Conservation (phyloP, 2,888 invertebrate genomes). For the Lepidochitona cinerea region DNA sequence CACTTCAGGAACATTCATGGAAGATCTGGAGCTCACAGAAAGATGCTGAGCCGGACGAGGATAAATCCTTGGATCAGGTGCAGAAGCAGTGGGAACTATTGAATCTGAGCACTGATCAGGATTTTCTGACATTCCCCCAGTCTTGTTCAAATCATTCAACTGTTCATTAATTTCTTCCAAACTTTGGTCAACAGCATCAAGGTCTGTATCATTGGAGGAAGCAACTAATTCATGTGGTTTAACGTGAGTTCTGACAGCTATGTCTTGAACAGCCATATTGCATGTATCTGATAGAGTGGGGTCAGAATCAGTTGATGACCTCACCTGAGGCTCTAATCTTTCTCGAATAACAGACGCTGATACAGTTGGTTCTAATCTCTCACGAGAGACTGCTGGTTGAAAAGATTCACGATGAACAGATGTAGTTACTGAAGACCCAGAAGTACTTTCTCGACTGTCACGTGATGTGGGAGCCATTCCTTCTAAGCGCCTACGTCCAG, state of each 20-base stretch:
- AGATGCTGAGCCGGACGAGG: too few species aligned
- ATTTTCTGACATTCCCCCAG: constrained; percentile 14
- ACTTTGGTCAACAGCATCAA: constrained; percentile 60
- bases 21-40: not conserved
- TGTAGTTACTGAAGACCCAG: not conserved
- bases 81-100: not conserved
- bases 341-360: not conserved
- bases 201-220: constrained; percentile 47
- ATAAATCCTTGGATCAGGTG: not conserved
- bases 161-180: constrained; percentile 51
- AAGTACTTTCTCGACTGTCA: not conserved
- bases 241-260: not conserved
- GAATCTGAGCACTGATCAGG: too few species aligned
- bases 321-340: not conserved
- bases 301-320: not conserved
- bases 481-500: not conserved
- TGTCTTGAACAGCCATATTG: not conserved
- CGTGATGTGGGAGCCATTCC: too few species aligned
- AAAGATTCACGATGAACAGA: too few species aligned
- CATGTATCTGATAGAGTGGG: not conserved
- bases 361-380: too few species aligned
- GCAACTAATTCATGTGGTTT: not conserved
- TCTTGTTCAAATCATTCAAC: constrained; percentile 59
- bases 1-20: not conserved
- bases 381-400: not conserved